Conservation (phyloP, 2,797 vertebrate species). For the Micromesistius poutassou region DNA sequence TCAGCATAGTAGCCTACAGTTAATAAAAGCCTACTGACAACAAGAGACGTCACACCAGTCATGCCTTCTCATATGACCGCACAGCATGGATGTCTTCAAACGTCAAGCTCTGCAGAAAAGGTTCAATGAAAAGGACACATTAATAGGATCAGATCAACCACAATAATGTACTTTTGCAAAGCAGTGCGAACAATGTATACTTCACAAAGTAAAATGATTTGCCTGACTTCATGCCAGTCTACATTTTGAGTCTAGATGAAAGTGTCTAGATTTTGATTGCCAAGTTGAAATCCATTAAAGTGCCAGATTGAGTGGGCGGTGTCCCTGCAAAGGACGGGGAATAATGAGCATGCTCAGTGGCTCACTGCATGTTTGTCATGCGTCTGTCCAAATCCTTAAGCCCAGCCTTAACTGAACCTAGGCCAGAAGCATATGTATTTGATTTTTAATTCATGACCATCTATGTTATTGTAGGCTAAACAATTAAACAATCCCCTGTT, state of each 20-base stretch:
- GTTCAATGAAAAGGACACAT: not conserved
- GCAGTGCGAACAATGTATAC: not conserved
- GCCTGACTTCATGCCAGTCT: not conserved
- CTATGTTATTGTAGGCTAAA: not conserved
- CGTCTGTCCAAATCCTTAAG: not conserved
- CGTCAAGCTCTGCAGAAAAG: conserved; percentile 78
- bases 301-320: not conserved
- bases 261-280: too few relatives aligned
- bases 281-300: not conserved
- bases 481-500: too few relatives aligned
- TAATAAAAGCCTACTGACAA: conserved; percentile 53
- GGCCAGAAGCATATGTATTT: not conserved
- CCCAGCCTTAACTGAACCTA: not conserved
- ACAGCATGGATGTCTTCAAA: conserved; percentile 85
- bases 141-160: too few relatives aligned
- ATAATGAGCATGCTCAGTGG: not conserved
- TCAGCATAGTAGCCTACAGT: conserved; percentile 46
- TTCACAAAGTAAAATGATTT: not conserved
- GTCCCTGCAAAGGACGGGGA: too few relatives aligned
- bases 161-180: not conserved
- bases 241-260: not conserved
- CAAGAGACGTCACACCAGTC: conserved; percentile 51
- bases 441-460: not conserved
- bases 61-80: conserved; percentile 91
- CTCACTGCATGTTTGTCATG: not conserved